Evolutionary conservation across 2,113 vertebrate genomes (phyloP).

Genomic region (Hippocampus barbouri): DNA sequence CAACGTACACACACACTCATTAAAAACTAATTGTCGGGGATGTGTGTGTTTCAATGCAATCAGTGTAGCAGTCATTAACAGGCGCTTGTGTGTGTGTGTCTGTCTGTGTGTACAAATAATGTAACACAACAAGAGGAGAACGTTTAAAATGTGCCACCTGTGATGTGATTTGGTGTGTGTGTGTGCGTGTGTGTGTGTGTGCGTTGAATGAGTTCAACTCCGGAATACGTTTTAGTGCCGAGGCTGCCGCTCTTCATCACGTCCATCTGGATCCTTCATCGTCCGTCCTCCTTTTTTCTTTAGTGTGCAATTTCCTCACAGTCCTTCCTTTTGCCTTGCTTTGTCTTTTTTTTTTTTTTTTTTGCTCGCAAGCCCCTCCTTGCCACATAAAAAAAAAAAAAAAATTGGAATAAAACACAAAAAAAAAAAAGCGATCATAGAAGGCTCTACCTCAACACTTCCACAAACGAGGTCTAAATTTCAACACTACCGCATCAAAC

Average conservation of each 20-base stretch:
- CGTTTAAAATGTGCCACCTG: background rate
- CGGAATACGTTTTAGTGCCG: slow-evolving; percentile 33
- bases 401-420: slow-evolving; percentile 23
- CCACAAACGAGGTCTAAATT: slow-evolving; percentile 78
- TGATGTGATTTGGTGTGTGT: background rate
- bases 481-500: slow-evolving; percentile 79
- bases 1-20: background rate
- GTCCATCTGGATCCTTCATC: slow-evolving; percentile 48
- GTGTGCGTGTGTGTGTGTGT: slow-evolving; percentile 10
- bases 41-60: slow-evolving; percentile 49
- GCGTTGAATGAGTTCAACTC: slow-evolving; percentile 39
- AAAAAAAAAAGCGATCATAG: slow-evolving; percentile 58
- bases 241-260: slow-evolving; percentile 36
- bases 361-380: slow-evolving; percentile 30
- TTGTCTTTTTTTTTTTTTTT: slow-evolving; percentile 44
- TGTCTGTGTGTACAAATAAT: background rate
- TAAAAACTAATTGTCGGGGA: slow-evolving; percentile 5
- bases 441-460: slow-evolving; percentile 81
- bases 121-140: slow-evolving; percentile 10
- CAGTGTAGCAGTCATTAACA: slow-evolving; percentile 56
- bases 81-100: slow-evolving; percentile 16
- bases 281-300: slow-evolving; percentile 41
- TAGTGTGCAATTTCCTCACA: slow-evolving; percentile 60
- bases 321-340: slow-evolving; percentile 40
- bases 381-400: slow-evolving; percentile 40